Conservation (phyloP, 2,113 vertebrate species). For the Dendrocopos noguchii region DNA sequence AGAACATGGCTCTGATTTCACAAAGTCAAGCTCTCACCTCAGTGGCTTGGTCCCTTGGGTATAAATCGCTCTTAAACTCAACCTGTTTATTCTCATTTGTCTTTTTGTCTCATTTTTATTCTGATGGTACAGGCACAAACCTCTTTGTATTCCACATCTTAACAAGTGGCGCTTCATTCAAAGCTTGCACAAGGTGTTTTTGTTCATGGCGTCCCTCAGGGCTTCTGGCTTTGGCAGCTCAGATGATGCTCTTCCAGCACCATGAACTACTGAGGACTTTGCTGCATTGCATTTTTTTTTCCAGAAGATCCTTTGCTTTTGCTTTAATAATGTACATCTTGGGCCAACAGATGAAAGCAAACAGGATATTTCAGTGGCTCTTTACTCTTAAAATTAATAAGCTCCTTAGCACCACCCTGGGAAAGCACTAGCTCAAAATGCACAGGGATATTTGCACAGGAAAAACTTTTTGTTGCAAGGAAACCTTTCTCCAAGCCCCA, state of each 20-base stretch:
- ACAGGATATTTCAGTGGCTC: conserved; percentile 39
- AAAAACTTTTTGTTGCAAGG: neutral
- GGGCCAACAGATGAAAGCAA: conserved; percentile 53
- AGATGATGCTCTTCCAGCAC: neutral
- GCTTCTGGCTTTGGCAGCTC: neutral
- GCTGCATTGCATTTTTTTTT: neutral
- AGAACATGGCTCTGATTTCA: neutral
- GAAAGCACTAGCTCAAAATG: conserved; percentile 30
- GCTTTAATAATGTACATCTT: conserved; percentile 43
- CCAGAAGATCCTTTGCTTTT: neutral
- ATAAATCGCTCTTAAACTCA: neutral
- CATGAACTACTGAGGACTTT: neutral
- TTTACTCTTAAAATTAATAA: conserved; percentile 52
- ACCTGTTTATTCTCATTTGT: neutral
- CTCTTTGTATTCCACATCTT: neutral
- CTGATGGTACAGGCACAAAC: neutral
- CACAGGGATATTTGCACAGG: neutral
- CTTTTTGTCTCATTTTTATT: neutral
- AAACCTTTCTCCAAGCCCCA: neutral
- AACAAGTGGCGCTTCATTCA: neutral
- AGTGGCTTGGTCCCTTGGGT: neutral
- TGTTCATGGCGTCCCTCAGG: neutral
- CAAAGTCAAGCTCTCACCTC: neutral
- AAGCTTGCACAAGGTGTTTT: conserved; percentile 33
- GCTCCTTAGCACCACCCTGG: conserved; percentile 11